Evolutionary conservation across 1,140 invertebrate genomes (phyloP).

Genomic region (Caenorhabditis brenneri): DNA sequence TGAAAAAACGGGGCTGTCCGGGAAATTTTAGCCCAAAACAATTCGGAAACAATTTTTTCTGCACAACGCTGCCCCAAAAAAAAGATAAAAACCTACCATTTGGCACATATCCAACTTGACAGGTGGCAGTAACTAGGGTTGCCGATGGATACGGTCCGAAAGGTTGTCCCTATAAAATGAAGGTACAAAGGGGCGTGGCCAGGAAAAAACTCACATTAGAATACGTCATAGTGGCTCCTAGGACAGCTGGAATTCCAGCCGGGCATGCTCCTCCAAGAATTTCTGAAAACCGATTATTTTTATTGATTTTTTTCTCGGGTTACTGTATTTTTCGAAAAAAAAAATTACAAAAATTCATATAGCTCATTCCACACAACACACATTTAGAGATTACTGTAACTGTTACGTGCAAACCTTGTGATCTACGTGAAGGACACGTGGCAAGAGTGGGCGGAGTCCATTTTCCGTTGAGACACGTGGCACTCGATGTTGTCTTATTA

Average conservation of each 20-base stretch:
- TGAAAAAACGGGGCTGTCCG: too few species aligned
- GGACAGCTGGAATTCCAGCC: background rate
- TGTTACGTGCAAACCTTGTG: background rate
- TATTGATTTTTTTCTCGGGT: too few species aligned
- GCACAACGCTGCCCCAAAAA: too few species aligned
- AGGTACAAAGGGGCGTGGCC: background rate
- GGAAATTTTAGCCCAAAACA: too few species aligned
- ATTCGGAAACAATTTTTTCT: too few species aligned
- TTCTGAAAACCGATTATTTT: too few species aligned
- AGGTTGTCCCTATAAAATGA: background rate
- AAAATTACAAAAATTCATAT: too few species aligned
- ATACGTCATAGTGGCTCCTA: background rate
- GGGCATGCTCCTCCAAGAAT: background rate
- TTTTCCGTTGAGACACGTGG: conserved; percentile 1
- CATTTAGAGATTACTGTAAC: too few species aligned
- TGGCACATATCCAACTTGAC: conserved; percentile 2
- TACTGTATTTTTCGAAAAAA: too few species aligned
- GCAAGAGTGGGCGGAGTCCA: background rate
- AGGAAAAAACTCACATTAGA: background rate
- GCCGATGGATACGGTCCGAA: conserved; percentile 4
- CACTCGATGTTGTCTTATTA: background rate
- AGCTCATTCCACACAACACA: too few species aligned
- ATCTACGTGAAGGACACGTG: background rate
- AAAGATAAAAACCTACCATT: background rate
- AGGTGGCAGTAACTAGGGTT: background rate